phyloP scores from a whole-genome alignment of 2,797 vertebrate genomes.

The Microcaecilia unicolor region DNA sequence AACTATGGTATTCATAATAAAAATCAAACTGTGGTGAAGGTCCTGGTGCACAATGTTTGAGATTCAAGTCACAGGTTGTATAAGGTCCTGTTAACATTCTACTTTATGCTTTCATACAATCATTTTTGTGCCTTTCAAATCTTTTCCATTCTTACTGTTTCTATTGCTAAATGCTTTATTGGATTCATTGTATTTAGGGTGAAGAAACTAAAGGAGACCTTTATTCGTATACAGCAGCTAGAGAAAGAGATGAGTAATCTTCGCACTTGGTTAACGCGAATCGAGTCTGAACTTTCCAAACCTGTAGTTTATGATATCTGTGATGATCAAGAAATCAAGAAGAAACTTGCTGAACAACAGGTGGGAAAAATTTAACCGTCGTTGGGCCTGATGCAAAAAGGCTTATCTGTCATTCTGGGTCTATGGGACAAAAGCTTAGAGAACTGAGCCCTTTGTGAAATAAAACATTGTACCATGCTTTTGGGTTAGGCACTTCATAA shows the following conservation, averaged over 20 bases:
- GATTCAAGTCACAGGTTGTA: no score
- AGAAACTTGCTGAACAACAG: constrained; percentile 88
- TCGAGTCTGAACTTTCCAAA: constrained; percentile 83
- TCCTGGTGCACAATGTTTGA: no score
- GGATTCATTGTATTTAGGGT: constrained; percentile 61
- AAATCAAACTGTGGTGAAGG: no score
- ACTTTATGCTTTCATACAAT: no score
- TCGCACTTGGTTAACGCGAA: constrained; percentile 80
- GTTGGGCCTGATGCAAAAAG: no score
- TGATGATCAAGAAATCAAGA: constrained; percentile 85
- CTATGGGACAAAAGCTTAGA: no score
- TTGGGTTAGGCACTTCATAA: no score
- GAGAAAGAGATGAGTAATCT: constrained; percentile 95
- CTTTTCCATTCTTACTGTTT: constrained; percentile 4
- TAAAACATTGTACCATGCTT: no score
- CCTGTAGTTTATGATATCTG: constrained; percentile 81
- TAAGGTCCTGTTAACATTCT: no score
- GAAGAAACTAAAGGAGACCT: constrained; percentile 91
- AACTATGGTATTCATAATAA: no score
- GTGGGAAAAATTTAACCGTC: constrained; percentile 52
- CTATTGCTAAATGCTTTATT: constrained; percentile 3
- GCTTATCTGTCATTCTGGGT: no score
- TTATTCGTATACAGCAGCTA: constrained; percentile 83
- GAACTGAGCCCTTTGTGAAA: no score
- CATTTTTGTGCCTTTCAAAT: not conserved